Percentiles rank a stretch among this genome's conserved stretches.
Evolutionary conservation across 1,140 invertebrate species (phyloP).

Genomic region (Drosophila carrolli): DNA sequence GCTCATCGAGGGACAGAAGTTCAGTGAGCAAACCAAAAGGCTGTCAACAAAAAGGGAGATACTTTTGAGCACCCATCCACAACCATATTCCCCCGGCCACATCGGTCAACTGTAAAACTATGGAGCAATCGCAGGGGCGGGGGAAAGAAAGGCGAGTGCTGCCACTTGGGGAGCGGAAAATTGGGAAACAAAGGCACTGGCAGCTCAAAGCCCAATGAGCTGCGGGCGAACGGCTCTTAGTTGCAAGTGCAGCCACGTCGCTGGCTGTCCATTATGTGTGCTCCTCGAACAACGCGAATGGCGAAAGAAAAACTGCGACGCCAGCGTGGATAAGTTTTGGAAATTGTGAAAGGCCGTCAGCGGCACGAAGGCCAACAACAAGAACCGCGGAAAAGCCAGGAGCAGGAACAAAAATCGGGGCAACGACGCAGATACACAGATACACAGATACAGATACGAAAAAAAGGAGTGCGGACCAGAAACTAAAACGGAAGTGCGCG

Average conservation of each 20-base stretch:
- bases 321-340: slow-evolving; percentile 67
- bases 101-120: slow-evolving; percentile 33
- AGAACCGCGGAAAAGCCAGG: slow-evolving; percentile 14
- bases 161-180: slow-evolving; percentile 7
- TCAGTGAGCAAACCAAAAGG: slow-evolving; percentile 15
- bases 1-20: slow-evolving; percentile 9
- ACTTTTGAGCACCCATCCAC: neutral
- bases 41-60: slow-evolving; percentile 29
- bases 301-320: slow-evolving; percentile 60
- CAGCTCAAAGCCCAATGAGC: slow-evolving; percentile 29
- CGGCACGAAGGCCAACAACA: slow-evolving; percentile 42
- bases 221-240: slow-evolving; percentile 37
- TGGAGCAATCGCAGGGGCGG: slow-evolving; percentile 10
- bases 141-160: neutral
- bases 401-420: slow-evolving; percentile 13
- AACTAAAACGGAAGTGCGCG: slow-evolving; percentile 67
- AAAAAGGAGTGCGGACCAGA: slow-evolving; percentile 31
- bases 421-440: slow-evolving; percentile 3
- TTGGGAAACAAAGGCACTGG: slow-evolving; percentile 35
- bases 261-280: slow-evolving; percentile 67
- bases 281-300: slow-evolving; percentile 51
- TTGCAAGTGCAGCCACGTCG: slow-evolving; percentile 44
- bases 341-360: slow-evolving; percentile 74
- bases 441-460: slow-evolving; percentile 4
- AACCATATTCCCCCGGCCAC: slow-evolving; percentile 4